These are phyloP conservation scores for Pseudopipra pipra DNA, from an alignment of 2,113 vertebrate species.

Conservation along the genomic window DNA sequence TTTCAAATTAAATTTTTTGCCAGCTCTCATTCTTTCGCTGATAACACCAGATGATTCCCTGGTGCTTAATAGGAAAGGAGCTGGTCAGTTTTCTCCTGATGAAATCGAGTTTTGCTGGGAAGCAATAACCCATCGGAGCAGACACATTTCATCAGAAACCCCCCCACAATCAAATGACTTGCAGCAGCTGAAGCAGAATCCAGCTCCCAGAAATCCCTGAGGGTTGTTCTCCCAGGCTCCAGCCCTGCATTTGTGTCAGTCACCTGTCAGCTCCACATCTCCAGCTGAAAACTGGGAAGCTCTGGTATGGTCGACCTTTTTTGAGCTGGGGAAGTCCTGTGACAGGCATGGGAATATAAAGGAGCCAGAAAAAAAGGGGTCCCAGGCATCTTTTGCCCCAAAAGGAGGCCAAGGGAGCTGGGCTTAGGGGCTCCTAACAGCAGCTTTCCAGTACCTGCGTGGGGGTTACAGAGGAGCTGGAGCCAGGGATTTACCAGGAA, in stretches of 20 bases:
- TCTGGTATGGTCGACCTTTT: not conserved
- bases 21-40: not conserved
- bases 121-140: conserved; percentile 13
- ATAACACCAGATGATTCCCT: not conserved
- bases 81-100: conserved; percentile 4
- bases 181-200: not conserved
- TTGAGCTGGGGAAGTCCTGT: not conserved
- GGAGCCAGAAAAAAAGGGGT: not conserved
- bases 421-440: not conserved
- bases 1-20: conserved; percentile 14
- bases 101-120: conserved; percentile 26
- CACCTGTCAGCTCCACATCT: not conserved
- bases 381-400: not conserved
- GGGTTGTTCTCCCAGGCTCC: not conserved
- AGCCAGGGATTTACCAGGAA: not conserved
- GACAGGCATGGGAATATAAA: not conserved
- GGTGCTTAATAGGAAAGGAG: conserved; percentile 11
- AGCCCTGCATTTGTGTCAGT: rapidly evolving
- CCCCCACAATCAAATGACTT: not conserved
- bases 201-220: not conserved
- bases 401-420: not conserved
- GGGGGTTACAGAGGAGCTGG: not conserved
- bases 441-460: not conserved
- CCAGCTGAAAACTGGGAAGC: not conserved
- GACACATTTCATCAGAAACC: not conserved